A percentile compares a stretch with the other conserved stretches of the same genome.
phyloP scores from a whole-genome alignment of 2,888 invertebrate species.

The Pecten maximus region DNA sequence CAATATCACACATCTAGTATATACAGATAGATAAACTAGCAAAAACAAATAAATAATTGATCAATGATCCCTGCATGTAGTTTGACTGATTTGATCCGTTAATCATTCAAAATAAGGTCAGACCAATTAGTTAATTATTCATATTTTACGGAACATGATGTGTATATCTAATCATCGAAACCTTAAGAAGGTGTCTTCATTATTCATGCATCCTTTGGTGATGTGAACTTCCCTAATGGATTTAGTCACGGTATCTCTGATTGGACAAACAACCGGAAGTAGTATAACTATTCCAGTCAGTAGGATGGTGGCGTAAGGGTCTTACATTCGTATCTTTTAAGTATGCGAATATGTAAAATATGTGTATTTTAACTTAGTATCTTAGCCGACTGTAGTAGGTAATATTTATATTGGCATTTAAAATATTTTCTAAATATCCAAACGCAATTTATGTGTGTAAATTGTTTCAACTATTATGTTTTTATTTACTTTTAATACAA shows the following conservation, averaged over 20 bases:
- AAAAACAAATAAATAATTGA: background rate
- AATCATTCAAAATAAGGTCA: background rate
- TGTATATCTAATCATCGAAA: background rate
- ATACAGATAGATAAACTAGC: background rate
- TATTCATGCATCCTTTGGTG: background rate
- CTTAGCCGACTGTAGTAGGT: too few relatives aligned
- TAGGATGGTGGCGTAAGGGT: too few relatives aligned
- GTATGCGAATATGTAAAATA: too few relatives aligned
- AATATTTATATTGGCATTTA: too few relatives aligned
- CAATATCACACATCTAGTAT: background rate
- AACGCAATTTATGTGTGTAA: too few relatives aligned
- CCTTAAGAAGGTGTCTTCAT: background rate
- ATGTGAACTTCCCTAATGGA: background rate
- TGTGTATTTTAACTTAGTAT: too few relatives aligned
- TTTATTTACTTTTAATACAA: background rate
- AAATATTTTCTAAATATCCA: too few relatives aligned
- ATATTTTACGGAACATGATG: background rate
- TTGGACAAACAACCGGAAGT: background rate
- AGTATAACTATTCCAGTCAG: too few relatives aligned
- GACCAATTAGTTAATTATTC: background rate
- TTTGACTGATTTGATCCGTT: background rate
- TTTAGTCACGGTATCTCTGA: background rate
- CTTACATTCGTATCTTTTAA: too few relatives aligned
- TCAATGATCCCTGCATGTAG: background rate
- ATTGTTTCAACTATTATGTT: background rate